Conservation (phyloP, 1,140 invertebrate genomes). For the Heliconius hermathena region DNA sequence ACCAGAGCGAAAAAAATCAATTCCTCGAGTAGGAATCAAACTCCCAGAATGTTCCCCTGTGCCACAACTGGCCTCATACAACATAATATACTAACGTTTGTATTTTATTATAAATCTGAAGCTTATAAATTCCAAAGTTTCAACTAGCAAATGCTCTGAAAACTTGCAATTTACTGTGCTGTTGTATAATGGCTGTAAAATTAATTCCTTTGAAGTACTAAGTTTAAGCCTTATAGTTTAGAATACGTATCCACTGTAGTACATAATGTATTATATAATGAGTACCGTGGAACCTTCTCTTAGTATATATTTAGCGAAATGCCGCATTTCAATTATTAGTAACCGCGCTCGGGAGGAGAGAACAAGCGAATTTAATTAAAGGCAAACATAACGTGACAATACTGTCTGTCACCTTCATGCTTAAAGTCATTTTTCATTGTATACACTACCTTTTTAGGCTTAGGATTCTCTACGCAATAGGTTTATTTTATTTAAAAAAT, state of each 20-base stretch:
- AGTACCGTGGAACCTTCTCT: constrained; percentile 38
- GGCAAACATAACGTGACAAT: constrained; percentile 48
- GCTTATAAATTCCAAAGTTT: not conserved
- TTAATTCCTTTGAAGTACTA: constrained; percentile 2
- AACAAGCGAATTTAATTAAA: constrained; percentile 59
- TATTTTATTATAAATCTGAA: not conserved
- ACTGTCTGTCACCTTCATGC: constrained; percentile 24
- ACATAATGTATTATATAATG: constrained; percentile 29
- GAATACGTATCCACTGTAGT: constrained; percentile 18
- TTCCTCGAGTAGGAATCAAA: no score
- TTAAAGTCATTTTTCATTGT: constrained; percentile 29
- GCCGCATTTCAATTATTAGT: constrained; percentile 51
- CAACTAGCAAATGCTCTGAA: not conserved
- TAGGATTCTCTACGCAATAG: not conserved
- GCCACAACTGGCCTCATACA: no score
- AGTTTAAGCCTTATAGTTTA: constrained; percentile 21
- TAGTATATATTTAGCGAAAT: constrained; percentile 42
- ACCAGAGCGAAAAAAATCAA: no score
- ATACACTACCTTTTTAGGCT: constrained; percentile 25
- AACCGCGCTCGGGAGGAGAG: constrained; percentile 34
- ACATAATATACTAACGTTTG: no score
- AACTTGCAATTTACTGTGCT: not conserved
- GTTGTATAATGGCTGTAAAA: constrained; percentile 11
- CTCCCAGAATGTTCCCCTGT: no score
- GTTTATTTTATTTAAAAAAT: not conserved